A percentile compares a stretch with the other conserved stretches of the same genome.
Conservation (phyloP, 2,113 vertebrate species). For the Nothocercus julius region DNA sequence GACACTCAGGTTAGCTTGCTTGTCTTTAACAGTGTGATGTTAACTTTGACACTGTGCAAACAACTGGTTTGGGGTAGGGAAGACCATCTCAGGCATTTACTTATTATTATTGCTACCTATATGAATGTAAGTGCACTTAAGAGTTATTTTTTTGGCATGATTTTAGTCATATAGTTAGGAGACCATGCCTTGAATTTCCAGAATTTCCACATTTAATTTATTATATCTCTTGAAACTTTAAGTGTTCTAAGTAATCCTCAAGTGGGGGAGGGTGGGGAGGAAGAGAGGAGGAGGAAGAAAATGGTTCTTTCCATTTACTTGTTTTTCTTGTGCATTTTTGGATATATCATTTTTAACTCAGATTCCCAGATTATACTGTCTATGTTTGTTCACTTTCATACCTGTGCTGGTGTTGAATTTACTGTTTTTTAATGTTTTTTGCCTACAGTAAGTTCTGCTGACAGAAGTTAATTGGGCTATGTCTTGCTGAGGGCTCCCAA, state of each 20-base stretch:
- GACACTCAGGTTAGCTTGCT: not conserved
- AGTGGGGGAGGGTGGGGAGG: too few relatives aligned
- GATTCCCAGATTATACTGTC: not conserved
- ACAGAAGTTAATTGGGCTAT: conserved; percentile 40
- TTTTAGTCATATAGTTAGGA: not conserved
- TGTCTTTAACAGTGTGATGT: not conserved
- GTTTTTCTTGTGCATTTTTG: not conserved
- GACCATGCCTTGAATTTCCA: not conserved
- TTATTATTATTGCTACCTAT: not conserved
- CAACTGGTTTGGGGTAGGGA: not conserved
- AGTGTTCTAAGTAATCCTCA: not conserved
- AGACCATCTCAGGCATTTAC: not conserved
- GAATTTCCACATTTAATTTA: not conserved
- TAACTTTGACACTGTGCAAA: not conserved
- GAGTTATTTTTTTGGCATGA: not conserved
- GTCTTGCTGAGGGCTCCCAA: conserved; percentile 15
- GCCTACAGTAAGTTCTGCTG: not conserved
- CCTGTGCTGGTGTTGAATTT: conserved; percentile 8
- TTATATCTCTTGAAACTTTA: not conserved
- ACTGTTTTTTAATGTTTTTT: not conserved
- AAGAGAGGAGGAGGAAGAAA: not conserved
- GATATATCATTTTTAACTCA: not conserved
- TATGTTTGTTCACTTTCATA: not conserved
- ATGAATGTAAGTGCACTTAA: not conserved
- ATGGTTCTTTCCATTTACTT: not conserved